A percentile compares a stretch with the other conserved stretches of the same genome.
phyloP scores from a whole-genome alignment of 2,888 invertebrate genomes.

The Pseudanteris insignis region DNA sequence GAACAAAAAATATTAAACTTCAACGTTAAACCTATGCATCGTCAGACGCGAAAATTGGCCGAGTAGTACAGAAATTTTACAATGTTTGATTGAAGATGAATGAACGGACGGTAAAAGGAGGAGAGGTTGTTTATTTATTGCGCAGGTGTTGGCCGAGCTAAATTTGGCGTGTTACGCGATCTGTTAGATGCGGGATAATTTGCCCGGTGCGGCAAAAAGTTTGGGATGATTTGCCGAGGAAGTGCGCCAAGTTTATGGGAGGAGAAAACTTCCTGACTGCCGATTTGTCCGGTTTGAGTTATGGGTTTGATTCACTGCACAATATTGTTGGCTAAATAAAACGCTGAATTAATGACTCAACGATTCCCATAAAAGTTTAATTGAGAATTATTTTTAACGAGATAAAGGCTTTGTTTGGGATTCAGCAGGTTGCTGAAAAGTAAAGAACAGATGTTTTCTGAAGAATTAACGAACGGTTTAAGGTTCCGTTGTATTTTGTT shows the following conservation, averaged over 20 bases:
- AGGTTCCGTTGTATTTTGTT: too few relatives aligned
- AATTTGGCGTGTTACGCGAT: constrained; percentile 9
- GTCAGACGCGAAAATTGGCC: too few relatives aligned
- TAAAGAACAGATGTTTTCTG: constrained; percentile 3
- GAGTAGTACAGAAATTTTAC: too few relatives aligned
- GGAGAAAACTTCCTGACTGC: constrained; percentile 4
- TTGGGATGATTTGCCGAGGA: constrained; percentile 28
- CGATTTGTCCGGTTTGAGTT: constrained; percentile 14
- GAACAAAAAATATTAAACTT: too few relatives aligned
- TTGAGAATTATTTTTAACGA: constrained; percentile 2
- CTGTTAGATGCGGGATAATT: too few relatives aligned
- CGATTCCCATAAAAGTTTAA: constrained; percentile 5
- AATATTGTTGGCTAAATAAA: constrained; percentile 22
- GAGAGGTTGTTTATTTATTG: too few relatives aligned
- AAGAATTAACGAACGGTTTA: too few relatives aligned
- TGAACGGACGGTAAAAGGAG: too few relatives aligned
- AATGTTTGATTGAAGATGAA: too few relatives aligned
- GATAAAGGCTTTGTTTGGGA: background rate
- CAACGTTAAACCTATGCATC: too few relatives aligned
- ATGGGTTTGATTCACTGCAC: constrained; percentile 29
- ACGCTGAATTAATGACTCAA: background rate
- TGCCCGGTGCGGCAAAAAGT: constrained; percentile 9
- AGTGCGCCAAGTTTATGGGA: constrained; percentile 13
- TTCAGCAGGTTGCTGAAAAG: background rate
- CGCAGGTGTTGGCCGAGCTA: background rate